Base-by-base conservation (phyloP, 2,888 invertebrate genomes). In the Frankliniella intonsa region DNA sequence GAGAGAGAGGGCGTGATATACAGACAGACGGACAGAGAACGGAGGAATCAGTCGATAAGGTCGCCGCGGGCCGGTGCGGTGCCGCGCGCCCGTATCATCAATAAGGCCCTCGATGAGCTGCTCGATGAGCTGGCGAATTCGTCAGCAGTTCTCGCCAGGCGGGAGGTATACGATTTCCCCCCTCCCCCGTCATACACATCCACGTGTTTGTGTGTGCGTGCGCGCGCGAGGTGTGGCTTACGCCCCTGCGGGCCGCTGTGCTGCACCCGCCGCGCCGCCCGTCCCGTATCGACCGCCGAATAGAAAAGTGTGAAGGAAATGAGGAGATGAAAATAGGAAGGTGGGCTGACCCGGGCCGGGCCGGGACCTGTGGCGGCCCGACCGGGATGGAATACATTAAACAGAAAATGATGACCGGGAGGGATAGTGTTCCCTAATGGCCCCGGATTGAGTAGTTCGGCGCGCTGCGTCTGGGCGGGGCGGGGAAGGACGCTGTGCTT, bases 371-470 rank as follows among this genome's bases (percentile, higher is more conserved):
- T 14, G 55, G 1, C 22, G 69, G 69, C 22, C 25, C 25, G 69
- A 10, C 14, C 25, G 69, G 25, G 69, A 76, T 76, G 69, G 69
- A 76, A 76, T 76, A 76, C 69, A 76, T 76, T 76, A 76, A 76
- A 76, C 69, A 76, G 14, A 62, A 76, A 76, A 22, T n/a, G 25
- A 22, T n/a, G 69, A n/a, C 69, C 69, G 25, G 25, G 69, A 76
- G 69, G 69, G 69, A 76, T 76, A 76, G 69, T 76, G 69, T 76
- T 76, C 69, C 62, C 25, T 76, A 76, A 76, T 76, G 69, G 69
- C 69, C 25, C 25, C 69, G 69, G 69, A 76, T 76, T 76, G 69
- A 76, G 69, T 25, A 25, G 69, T 76, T 25, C 22, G 17, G 55
- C 55, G 55, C 14, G 17, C 3, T 17, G 55, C 55, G 55, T 55